Conservation (phyloP, 2,113 vertebrate species). For the Laticauda colubrina region DNA sequence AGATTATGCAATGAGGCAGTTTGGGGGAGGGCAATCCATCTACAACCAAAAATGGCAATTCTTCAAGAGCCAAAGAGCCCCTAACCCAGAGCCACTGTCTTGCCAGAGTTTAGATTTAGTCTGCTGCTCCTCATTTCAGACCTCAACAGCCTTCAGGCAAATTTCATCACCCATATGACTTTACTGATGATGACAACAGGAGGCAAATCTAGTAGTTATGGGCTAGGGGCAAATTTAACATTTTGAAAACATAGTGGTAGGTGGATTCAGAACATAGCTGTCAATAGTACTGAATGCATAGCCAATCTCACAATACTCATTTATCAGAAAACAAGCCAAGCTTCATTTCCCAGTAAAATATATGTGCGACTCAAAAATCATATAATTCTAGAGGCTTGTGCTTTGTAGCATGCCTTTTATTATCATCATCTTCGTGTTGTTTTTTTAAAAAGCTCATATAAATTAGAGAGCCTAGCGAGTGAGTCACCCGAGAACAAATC, state of each 20-base stretch:
- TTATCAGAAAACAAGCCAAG: not conserved
- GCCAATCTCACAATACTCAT: not conserved
- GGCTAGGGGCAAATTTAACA: not conserved
- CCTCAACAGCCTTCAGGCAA: not conserved
- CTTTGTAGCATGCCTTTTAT: not conserved
- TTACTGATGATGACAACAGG: not conserved
- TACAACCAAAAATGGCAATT: not conserved
- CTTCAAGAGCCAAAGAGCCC: not conserved
- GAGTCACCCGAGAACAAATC: not conserved
- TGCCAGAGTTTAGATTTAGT: not conserved
- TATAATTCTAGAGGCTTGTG: not conserved
- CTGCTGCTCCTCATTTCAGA: not conserved
- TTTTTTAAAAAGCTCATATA: not conserved
- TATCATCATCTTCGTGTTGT: not conserved
- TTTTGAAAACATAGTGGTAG: not conserved
- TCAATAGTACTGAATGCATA: not conserved
- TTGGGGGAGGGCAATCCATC: not conserved
- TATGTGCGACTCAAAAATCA: not conserved
- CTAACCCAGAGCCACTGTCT: not conserved
- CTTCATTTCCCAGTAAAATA: not conserved
- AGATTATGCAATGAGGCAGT: not conserved
- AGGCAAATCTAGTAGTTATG: not conserved
- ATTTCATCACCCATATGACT: not conserved
- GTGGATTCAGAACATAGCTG: not conserved
- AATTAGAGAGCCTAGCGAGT: not conserved